Conservation (phyloP, 2,797 vertebrate genomes). For the Tenualosa ilisha region DNA sequence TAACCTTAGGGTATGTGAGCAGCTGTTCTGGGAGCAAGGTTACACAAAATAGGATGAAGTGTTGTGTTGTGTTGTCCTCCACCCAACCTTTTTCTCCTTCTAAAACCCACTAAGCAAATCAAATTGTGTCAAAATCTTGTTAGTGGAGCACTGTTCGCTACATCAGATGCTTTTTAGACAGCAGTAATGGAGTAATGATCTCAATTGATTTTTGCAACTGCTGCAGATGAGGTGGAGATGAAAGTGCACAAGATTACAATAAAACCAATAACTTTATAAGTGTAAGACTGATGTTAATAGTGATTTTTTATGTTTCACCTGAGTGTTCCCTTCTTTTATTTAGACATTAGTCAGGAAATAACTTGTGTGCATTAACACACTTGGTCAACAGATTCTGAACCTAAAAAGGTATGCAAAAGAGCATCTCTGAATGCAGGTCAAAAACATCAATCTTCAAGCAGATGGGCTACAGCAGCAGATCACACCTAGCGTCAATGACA, state of each 20-base stretch:
- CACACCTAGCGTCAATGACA: no score
- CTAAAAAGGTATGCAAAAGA: no score
- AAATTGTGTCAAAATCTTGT: conserved; percentile 68
- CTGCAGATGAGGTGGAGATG: conserved; percentile 2
- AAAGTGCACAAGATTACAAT: neutral
- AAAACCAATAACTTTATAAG: neutral
- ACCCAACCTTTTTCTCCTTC: conserved; percentile 52
- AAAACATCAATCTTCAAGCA: no score
- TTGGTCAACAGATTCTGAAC: no score
- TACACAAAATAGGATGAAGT: conserved; percentile 27
- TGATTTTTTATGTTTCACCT: neutral
- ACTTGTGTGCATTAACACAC: no score
- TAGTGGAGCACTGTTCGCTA: conserved; percentile 61
- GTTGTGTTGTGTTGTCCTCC: conserved; percentile 41
- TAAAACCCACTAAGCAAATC: conserved; percentile 67
- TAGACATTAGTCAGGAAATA: neutral
- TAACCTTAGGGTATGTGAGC: conserved; percentile 29
- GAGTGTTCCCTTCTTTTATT: neutral
- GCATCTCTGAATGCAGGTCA: no score
- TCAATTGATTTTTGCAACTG: conserved; percentile 61
- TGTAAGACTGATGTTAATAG: neutral
- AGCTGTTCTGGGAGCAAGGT: conserved; percentile 40
- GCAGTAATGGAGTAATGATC: conserved; percentile 71
- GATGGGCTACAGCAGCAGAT: no score
- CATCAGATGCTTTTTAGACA: conserved; percentile 62